Conservation (phyloP, 2,888 invertebrate species). For the Rhabditophanes sp. region DNA sequence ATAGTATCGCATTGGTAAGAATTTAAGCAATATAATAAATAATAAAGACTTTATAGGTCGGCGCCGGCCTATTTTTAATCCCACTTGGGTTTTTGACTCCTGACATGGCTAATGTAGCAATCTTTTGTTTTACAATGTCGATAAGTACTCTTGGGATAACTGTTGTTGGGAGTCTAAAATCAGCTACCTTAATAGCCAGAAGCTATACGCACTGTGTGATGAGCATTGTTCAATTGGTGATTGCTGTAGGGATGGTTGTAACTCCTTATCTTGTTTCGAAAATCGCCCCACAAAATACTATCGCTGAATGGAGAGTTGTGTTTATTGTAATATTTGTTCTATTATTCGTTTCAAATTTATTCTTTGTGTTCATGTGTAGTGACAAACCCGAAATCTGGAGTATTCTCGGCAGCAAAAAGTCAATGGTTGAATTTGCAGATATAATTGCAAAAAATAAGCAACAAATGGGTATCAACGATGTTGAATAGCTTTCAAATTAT, state of each 20-base stretch:
- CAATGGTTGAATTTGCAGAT: too few relatives aligned
- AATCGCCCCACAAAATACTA: slow-evolving; percentile 18
- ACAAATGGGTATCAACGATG: too few relatives aligned
- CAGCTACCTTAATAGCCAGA: slow-evolving; percentile 18
- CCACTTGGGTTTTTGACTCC: slow-evolving; percentile 19
- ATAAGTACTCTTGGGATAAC: slow-evolving; percentile 18
- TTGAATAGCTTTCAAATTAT: too few relatives aligned
- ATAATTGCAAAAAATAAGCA: too few relatives aligned
- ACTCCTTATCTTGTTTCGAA: slow-evolving; percentile 17
- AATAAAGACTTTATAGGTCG: too few relatives aligned
- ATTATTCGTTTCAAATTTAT: too few relatives aligned
- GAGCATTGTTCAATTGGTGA: slow-evolving; percentile 22
- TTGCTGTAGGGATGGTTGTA: slow-evolving; percentile 16
- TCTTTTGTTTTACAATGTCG: slow-evolving; percentile 14
- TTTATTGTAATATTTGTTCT: too few relatives aligned
- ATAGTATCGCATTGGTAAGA: slow-evolving; percentile 23
- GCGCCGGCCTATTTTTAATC: slow-evolving; percentile 19
- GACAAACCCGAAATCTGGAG: too few relatives aligned
- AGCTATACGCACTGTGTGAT: slow-evolving; percentile 22
- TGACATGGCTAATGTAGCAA: slow-evolving; percentile 9
- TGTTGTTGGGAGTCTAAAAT: slow-evolving; percentile 21
- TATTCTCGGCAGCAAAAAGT: too few relatives aligned
- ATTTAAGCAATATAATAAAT: too few relatives aligned
- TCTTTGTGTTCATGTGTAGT: too few relatives aligned
- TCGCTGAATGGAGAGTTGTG: slow-evolving; percentile 18